phyloP scores from a whole-genome alignment of 2,888 invertebrate species.

The Tetramorium bicarinatum region DNA sequence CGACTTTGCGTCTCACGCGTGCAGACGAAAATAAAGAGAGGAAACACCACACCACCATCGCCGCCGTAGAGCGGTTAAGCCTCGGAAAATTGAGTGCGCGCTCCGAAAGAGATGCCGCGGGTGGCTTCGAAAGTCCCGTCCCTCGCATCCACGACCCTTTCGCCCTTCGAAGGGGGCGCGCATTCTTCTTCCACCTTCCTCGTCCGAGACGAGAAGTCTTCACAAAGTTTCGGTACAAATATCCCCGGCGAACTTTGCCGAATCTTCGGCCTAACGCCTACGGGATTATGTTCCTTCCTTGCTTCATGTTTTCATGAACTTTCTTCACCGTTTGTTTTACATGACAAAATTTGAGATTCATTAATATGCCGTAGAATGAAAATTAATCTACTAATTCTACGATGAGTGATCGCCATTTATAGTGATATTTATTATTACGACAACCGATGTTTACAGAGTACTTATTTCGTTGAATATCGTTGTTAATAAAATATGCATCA shows the following conservation, averaged over 20 bases:
- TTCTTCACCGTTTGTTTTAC: constrained; percentile 16
- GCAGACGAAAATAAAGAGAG: constrained; percentile 61
- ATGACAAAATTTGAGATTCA: neutral
- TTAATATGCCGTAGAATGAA: neutral
- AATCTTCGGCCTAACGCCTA: constrained; percentile 15
- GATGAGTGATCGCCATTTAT: neutral
- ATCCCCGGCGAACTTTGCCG: constrained; percentile 29
- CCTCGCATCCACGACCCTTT: constrained; percentile 32
- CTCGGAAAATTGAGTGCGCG: constrained; percentile 84
- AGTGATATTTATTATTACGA: too few relatives aligned
- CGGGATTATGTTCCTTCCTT: constrained; percentile 41
- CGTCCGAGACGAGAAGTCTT: constrained; percentile 58
- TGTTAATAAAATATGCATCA: neutral
- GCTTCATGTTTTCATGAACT: constrained; percentile 7
- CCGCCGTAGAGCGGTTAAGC: constrained; percentile 79
- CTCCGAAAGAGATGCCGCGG: constrained; percentile 58
- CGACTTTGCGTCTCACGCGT: constrained; percentile 74
- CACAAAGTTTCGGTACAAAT: constrained; percentile 58
- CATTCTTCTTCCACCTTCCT: constrained; percentile 4
- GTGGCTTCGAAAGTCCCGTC: constrained; percentile 35
- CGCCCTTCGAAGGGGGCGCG: constrained; percentile 18
- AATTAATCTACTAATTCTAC: neutral
- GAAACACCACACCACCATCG: constrained; percentile 48
- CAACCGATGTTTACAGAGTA: neutral
- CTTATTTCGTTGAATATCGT: neutral